phyloP scores from a whole-genome alignment of 2,113 vertebrate genomes.

The Ictidomys tridecemlineatus region DNA sequence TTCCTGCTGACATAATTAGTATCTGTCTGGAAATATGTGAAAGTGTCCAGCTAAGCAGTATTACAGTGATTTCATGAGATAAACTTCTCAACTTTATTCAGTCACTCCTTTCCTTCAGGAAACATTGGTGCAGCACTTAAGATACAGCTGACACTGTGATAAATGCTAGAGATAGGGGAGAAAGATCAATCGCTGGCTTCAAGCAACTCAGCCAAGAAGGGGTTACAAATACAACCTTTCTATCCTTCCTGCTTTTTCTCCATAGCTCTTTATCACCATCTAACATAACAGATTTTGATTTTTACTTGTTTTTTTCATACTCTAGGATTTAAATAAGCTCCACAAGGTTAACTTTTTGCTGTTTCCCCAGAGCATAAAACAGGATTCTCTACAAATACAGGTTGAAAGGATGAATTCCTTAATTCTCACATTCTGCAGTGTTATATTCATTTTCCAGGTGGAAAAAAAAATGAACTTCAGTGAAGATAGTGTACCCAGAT shows the following conservation, averaged over 20 bases:
- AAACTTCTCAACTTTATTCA: slow-evolving; percentile 47
- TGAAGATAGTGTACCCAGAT: neutral
- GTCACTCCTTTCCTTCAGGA: slow-evolving; percentile 42
- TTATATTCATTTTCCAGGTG: slow-evolving; percentile 44
- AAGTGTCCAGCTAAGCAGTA: slow-evolving; percentile 74
- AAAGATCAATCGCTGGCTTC: slow-evolving; percentile 31
- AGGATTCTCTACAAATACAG: neutral
- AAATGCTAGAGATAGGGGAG: slow-evolving; percentile 51
- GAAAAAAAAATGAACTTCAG: neutral
- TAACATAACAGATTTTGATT: slow-evolving; percentile 33
- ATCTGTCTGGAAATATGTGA: slow-evolving; percentile 40
- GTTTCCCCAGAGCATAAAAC: neutral
- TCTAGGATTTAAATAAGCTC: neutral
- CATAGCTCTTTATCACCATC: neutral
- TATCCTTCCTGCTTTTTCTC: neutral
- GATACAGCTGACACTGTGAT: slow-evolving; percentile 63
- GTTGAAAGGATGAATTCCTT: neutral
- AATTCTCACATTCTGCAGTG: slow-evolving; percentile 3
- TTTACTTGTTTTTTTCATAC: neutral
- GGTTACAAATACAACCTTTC: neutral
- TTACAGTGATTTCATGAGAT: slow-evolving; percentile 73
- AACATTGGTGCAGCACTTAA: slow-evolving; percentile 30
- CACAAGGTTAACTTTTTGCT: neutral
- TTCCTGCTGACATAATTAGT: slow-evolving; percentile 76
- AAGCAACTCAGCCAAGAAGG: neutral